Evolutionary conservation across 2,888 invertebrate genomes (phyloP).

Genomic region (Rotaria sp.): DNA sequence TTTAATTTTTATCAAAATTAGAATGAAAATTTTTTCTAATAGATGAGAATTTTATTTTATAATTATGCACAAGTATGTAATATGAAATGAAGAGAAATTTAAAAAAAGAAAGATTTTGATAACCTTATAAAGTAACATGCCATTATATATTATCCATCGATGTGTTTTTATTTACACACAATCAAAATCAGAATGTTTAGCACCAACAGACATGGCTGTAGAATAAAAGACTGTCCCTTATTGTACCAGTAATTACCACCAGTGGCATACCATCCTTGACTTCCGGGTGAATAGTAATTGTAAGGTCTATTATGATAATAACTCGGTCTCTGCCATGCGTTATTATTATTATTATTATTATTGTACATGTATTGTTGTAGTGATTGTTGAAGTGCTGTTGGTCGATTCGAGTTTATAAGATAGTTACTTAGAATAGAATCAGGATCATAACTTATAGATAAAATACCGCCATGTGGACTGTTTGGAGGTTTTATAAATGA

Average conservation of each 20-base stretch:
- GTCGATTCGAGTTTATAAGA: neutral
- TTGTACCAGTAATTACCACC: neutral
- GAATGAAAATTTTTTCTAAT: too few relatives aligned
- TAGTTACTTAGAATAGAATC: neutral
- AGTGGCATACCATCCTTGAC: neutral
- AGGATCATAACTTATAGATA: neutral
- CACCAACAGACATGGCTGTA: neutral
- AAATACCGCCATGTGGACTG: neutral
- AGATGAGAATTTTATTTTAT: too few relatives aligned
- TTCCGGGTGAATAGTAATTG: neutral
- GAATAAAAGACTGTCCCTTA: neutral
- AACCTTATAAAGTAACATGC: too few relatives aligned
- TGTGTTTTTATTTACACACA: neutral
- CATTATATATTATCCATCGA: too few relatives aligned
- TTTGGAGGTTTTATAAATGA: neutral
- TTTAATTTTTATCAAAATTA: too few relatives aligned
- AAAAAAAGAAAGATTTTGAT: too few relatives aligned
- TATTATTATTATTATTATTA: slow-evolving; percentile 3
- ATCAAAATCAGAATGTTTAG: neutral
- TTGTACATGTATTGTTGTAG: neutral
- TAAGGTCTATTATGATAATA: neutral
- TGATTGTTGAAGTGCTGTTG: neutral
- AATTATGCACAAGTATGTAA: too few relatives aligned
- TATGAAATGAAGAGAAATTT: too few relatives aligned
- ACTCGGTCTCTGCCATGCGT: neutral